Evolutionary conservation across 2,113 vertebrate genomes (phyloP).

Genomic region (Pleuronectes platessa): DNA sequence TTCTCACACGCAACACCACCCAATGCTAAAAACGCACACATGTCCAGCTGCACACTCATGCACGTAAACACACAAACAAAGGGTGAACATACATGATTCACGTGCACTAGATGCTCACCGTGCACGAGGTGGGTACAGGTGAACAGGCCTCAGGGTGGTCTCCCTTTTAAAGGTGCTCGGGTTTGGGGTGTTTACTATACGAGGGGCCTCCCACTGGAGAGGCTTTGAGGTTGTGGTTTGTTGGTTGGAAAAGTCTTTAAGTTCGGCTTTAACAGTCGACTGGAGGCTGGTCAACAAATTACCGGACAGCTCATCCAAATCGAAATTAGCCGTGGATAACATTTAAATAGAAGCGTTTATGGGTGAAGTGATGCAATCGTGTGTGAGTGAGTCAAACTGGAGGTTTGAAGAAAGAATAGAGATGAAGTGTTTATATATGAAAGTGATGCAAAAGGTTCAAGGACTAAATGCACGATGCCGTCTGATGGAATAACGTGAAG

Average conservation of each 20-base stretch:
- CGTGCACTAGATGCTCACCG: not conserved
- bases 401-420: not conserved
- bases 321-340: conserved; percentile 30
- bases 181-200: conserved; percentile 69
- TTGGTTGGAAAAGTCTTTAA: conserved; percentile 47
- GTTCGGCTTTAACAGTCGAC: conserved; percentile 42
- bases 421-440: not conserved
- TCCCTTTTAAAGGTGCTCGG: conserved; percentile 45
- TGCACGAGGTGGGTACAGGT: conserved; percentile 38
- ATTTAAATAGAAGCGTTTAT: not conserved
- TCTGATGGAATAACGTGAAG: not conserved
- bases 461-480: not conserved
- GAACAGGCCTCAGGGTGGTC: conserved; percentile 64
- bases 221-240: conserved; percentile 64
- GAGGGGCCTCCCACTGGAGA: conserved; percentile 60
- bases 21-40: not conserved
- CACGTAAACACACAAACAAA: not conserved
- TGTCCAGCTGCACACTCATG: not conserved
- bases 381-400: not conserved
- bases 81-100: no score
- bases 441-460: not conserved
- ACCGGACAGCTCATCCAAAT: conserved; percentile 28
- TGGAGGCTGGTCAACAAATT: conserved; percentile 27
- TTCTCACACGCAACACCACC: conserved; percentile 31
- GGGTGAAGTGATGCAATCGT: not conserved